Base-by-base conservation (phyloP, 2,113 vertebrate genomes). In the Carlito syrichta region DNA sequence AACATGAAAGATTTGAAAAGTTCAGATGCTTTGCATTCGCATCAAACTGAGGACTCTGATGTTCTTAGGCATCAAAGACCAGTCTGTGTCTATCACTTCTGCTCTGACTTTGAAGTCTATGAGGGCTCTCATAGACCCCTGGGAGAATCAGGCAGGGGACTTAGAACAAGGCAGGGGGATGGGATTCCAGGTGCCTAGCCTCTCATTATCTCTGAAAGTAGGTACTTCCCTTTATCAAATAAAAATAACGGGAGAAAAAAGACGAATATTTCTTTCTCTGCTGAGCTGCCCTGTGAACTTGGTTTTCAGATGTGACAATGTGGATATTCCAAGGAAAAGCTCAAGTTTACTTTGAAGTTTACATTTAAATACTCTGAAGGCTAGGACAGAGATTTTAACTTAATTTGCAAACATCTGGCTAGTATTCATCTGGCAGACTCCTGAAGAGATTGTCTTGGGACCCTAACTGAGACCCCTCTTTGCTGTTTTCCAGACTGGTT, bases 41-140 rank as follows among this genome's bases (percentile, higher is more conserved):
- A 58, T 76, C 69, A 81, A 76, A 83, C 77, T 6, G 40, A 62
- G 62, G 66, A 66, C 89, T 90, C 88, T 23, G 68, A 88, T 45
- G 77, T 94, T 89, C 88, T 93, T 56, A 76, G 86, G 96, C 95
- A 96, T 98, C 97, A 98, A 97, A 98, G 96, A 66, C 94, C n/a
- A 52, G 12, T 84, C 89, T 52, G 86, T 89, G 74, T 91, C 97
- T 76, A 58, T 93, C 98, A 78, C 89, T 89, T 69, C 83, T 96
- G 77, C 83, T 86, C 68, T 76, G 94, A 97, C 98, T 98, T 97
- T 97, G 96, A 98, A 98, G 98, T 97, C 79, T 71, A 40, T 3
- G 7, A 58, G 89, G 62, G 56, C 43, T 93, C n/a, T 86, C 77
- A 91, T 96, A 94, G n/a, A n/a, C n/a, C n/a, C n/a, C n/a, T 87